Evolutionary conservation across 2,797 vertebrate species (phyloP).

Genomic region (Scolopax rusticola): DNA sequence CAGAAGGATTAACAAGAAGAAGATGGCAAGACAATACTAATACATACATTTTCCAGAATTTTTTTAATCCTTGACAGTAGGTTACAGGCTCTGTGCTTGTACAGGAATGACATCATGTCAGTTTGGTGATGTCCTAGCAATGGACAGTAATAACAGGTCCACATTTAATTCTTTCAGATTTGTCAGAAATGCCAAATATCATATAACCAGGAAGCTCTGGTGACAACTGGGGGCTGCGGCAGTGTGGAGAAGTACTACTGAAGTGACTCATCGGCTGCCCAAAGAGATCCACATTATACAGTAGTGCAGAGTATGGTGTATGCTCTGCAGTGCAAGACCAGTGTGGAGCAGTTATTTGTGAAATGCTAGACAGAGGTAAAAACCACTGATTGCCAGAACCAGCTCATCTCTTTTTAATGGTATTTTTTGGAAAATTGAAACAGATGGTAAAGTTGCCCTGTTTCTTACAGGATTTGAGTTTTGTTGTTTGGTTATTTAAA

Average conservation of each 20-base stretch:
- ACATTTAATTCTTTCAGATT: background rate
- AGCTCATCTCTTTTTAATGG: background rate
- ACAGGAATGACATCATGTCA: background rate
- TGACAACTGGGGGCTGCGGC: background rate
- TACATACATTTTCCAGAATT: background rate
- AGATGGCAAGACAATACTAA: background rate
- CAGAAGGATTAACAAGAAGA: background rate
- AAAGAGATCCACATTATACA: background rate
- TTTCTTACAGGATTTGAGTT: background rate
- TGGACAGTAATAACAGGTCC: background rate
- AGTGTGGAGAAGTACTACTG: background rate
- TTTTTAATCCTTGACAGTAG: background rate
- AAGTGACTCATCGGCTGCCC: background rate
- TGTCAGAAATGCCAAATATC: background rate
- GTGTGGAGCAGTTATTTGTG: background rate
- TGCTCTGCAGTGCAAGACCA: background rate
- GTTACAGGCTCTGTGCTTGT: background rate
- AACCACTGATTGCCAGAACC: background rate
- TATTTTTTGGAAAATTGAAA: background rate
- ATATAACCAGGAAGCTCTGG: background rate
- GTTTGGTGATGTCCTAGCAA: background rate
- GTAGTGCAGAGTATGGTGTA: fast-evolving
- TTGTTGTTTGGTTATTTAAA: background rate
- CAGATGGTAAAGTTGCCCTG: background rate
- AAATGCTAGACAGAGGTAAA: background rate